Conservation (phyloP, 2,113 vertebrate species). For the Paratilapia polleni region DNA sequence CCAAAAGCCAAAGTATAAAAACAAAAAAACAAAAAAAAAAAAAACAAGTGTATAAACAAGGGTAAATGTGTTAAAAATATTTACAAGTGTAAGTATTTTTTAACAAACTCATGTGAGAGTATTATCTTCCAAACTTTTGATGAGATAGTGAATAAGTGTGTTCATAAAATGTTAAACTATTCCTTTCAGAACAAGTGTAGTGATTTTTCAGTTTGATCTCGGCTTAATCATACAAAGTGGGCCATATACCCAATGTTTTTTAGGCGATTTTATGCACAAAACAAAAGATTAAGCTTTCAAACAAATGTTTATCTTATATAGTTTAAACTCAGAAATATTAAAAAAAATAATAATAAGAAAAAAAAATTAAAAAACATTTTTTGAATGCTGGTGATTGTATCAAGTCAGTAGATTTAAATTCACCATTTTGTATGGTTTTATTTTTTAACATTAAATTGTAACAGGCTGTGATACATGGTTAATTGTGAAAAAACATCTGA, state of each 20-base stretch:
- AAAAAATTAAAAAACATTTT: too few relatives aligned
- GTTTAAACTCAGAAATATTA: neutral
- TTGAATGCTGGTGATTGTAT: neutral
- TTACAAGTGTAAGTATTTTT: too few relatives aligned
- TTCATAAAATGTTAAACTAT: neutral
- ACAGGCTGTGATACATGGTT: constrained; percentile 15
- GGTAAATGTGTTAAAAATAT: too few relatives aligned
- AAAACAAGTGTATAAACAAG: neutral
- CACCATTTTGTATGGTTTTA: neutral
- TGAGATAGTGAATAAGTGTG: neutral
- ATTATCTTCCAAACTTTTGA: neutral
- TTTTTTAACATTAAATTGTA: constrained; percentile 25
- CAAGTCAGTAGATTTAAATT: neutral
- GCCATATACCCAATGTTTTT: neutral
- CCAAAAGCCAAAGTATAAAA: neutral
- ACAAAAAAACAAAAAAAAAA: too few relatives aligned
- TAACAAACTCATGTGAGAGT: neutral
- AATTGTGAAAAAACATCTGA: constrained; percentile 13
- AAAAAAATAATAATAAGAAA: neutral
- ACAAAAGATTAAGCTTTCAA: neutral
- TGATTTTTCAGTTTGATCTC: neutral
- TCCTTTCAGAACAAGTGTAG: neutral
- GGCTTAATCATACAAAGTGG: neutral
- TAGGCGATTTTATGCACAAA: neutral
- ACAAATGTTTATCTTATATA: neutral